Base-by-base conservation (phyloP, 2,113 vertebrate genomes). In the Marmota flaviventris region DNA sequence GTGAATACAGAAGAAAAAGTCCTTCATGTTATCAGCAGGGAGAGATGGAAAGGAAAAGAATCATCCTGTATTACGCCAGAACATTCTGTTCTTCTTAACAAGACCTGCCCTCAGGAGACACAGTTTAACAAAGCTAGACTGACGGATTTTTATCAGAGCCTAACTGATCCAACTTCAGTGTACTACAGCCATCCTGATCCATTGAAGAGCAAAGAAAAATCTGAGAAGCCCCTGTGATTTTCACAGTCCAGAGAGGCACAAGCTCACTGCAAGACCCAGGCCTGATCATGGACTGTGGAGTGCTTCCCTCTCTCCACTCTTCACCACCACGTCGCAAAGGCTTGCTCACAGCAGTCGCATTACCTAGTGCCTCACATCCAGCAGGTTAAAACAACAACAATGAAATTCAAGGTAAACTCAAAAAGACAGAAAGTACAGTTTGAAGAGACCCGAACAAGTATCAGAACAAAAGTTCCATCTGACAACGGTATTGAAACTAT, bases 261-360 rank as follows among this genome's bases (percentile, higher is more conserved):
- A 8, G 17, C 17, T 72, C 8, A 34, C 45, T 48, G 29, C 13
- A 22, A 78, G 11, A 51, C 77, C 34, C 16, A 69, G 16, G 24
- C 20, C 1, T 58, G 5, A 22, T 48, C 42, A 32, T 16, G 48
- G 20, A 42, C 34, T 22, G 8, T 9, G 24, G 63, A 8, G 20
- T 61, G 5, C 18, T 18, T 4, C 4, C 65, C 3, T 34, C 6
- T 2, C 29, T 61, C 8, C 5, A 25, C 8, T 24, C 0, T 4
- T 79, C 10, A 32, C 37, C 24, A 18, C 13, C 1, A 1, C 75
- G 18, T 42, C 20, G 20, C 27, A 81, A 61, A 48, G 9, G 8
- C 22, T 34, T 39, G 14, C 16, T 56, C 58, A 24, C 2, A 32
- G 18, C 17, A 61, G 39, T 18, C 51, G 12, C 24, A 63, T 58